Evolutionary conservation across 2,888 invertebrate species (phyloP).

Genomic region (Sarcophaga caerulescens): DNA sequence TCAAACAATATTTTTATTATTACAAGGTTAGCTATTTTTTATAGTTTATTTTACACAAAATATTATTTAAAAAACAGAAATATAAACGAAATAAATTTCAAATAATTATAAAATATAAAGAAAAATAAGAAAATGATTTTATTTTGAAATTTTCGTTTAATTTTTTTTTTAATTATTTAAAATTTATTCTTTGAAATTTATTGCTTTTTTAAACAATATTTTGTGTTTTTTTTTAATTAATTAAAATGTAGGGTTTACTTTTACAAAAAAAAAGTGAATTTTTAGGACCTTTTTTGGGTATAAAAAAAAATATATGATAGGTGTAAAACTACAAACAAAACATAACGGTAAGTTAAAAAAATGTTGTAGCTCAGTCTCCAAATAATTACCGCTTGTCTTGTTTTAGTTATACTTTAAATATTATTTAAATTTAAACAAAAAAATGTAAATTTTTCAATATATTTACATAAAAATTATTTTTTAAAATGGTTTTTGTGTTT

Average conservation of each 20-base stretch:
- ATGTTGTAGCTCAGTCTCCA: constrained; percentile 81
- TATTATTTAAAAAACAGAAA: background rate
- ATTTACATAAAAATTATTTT: constrained; percentile 61
- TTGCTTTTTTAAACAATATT: too few species aligned
- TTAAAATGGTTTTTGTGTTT: constrained; percentile 15
- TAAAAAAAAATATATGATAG: constrained; percentile 13
- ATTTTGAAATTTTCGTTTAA: too few species aligned
- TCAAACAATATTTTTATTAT: too few species aligned
- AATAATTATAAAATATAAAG: too few species aligned
- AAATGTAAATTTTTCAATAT: constrained; percentile 69
- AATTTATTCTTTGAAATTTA: too few species aligned
- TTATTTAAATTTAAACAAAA: constrained; percentile 63
- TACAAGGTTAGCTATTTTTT: too few species aligned
- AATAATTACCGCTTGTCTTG: constrained; percentile 77
- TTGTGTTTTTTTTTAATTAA: too few species aligned
- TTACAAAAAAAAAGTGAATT: background rate
- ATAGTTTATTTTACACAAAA: too few species aligned
- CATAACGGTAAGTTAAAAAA: constrained; percentile 79
- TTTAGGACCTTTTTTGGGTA: background rate
- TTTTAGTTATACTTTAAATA: constrained; percentile 57
- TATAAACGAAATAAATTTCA: background rate
- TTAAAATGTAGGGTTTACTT: too few species aligned
- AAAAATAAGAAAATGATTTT: too few species aligned
- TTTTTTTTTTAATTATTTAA: too few species aligned
- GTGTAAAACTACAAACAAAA: constrained; percentile 64